A percentile compares a stretch with the other conserved stretches of the same genome.
Conservation (phyloP, 1,140 invertebrate genomes). For the Aphaenogaster ashmeadi region DNA sequence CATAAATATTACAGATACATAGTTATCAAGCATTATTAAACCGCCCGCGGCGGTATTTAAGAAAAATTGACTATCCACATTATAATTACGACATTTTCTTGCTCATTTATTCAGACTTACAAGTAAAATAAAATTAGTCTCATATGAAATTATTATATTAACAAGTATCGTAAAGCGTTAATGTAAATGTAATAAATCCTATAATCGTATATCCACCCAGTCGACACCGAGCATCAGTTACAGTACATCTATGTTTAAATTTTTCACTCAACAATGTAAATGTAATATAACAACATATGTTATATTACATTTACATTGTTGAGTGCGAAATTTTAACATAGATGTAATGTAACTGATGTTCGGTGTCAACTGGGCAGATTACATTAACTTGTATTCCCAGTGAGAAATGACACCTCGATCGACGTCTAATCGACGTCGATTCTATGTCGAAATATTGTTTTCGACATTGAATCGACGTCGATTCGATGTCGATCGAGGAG, state of each 20-base stretch:
- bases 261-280: too few species aligned
- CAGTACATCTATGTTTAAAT: too few species aligned
- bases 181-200: constrained; percentile 27
- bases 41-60: not conserved
- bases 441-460: too few species aligned
- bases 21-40: constrained; percentile 9
- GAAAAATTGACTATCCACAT: not conserved
- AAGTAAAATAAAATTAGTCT: constrained; percentile 14
- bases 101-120: not conserved
- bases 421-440: too few species aligned
- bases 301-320: too few species aligned
- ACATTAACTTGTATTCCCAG: not conserved
- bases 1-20: constrained; percentile 1
- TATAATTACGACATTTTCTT: not conserved
- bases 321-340: too few species aligned
- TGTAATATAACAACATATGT: too few species aligned
- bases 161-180: not conserved
- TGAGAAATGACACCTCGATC: too few species aligned
- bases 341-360: too few species aligned
- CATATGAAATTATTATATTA: not conserved
- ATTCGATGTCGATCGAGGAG: too few species aligned
- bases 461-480: too few species aligned
- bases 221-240: too few species aligned
- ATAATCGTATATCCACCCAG: not conserved
- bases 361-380: not conserved